phyloP scores from a whole-genome alignment of 2,113 vertebrate species.

The Daboia siamensis region DNA sequence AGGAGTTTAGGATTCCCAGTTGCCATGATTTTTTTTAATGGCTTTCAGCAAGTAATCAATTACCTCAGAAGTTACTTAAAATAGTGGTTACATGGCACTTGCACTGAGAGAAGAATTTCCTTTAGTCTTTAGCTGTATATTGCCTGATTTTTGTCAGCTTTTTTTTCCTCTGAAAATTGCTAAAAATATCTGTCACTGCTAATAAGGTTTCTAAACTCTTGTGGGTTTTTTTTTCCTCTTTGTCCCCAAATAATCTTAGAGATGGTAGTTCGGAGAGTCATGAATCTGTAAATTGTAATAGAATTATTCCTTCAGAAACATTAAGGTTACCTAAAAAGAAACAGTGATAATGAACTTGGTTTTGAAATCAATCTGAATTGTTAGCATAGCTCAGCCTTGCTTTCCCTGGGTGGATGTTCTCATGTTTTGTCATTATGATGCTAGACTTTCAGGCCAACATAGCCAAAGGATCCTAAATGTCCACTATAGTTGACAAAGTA shows the following conservation, averaged over 20 bases:
- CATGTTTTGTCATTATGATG: neutral
- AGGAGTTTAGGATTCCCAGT: neutral
- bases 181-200: neutral
- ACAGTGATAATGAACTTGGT: neutral
- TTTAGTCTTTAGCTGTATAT: neutral
- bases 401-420: neutral
- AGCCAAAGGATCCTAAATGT: neutral
- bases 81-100: neutral
- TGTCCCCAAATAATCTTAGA: neutral
- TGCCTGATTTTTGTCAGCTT: neutral
- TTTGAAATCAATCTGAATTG: neutral
- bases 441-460: neutral
- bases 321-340: neutral
- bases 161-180: neutral
- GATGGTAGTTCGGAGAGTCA: neutral
- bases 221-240: neutral
- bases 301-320: neutral
- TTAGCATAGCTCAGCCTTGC: neutral
- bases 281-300: neutral
- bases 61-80: neutral
- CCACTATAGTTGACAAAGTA: neutral
- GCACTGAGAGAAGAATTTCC: neutral
- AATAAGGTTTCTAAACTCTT: neutral
- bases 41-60: neutral
- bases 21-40: neutral